Base-by-base conservation (phyloP, 2,113 vertebrate genomes). In the Turdus rufiventris region DNA sequence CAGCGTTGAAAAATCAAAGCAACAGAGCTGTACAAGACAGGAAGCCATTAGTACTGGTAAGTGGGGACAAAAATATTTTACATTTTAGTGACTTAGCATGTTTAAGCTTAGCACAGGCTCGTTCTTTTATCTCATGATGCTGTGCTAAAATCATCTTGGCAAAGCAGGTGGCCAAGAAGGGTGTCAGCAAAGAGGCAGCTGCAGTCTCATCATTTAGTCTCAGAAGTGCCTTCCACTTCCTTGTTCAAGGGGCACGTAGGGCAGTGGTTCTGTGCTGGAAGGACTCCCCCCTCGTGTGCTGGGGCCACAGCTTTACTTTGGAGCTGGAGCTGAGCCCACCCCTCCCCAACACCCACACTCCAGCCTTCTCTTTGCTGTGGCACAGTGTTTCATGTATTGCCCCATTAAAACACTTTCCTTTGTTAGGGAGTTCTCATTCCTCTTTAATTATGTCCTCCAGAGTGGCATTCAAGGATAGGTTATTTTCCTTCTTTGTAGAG, bases 401-500 rank as follows among this genome's bases (percentile, higher is more conserved):
- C 88, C 95, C 85, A 85, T 90, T 96, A 94, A 93, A 93, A 95
- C 58, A 80, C 77, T 83, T 92, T 13, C 51, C 70, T 97, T 95
- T 92, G 93, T 95, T 87, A 94, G 61, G 36, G 80, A 91, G 86
- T 74, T 81, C 93, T 92, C 86, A 88, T 77, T 95, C 71, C 85
- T 93, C 96, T 96, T 97, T 95, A 96, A 96, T 97, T 94, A 96
- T 85, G 86, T 95, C 95, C 95, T 96, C 91, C 93, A 96, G 94
- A 97, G 91, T 92, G 83, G 93, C 81, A 96, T 97, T 97, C 91
- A 91, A 93, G 89, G 88, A 78, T 93, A 93, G 92, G 78, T 93
- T 95, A 96, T 95, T 96, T 96, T 96, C 89, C 94, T 93, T 89
- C 87, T 91, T 96, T 95, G 95, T 88, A 91, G 85, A 95, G 70